Evolutionary conservation across 2,113 vertebrate species (phyloP).

Genomic region (Pangasianodon gigas): DNA sequence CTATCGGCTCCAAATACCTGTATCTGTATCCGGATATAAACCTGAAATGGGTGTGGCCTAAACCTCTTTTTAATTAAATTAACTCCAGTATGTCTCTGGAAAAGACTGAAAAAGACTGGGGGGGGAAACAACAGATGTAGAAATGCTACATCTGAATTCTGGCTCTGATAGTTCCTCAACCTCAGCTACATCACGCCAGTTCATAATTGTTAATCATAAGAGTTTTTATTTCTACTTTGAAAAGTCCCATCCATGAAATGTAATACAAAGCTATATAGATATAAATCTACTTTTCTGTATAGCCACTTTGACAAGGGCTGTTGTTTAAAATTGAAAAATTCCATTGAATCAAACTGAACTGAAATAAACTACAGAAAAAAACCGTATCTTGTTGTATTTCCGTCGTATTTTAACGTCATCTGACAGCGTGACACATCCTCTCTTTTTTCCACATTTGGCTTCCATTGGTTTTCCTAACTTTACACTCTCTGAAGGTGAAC

Average conservation of each 20-base stretch:
- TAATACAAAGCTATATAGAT: neutral
- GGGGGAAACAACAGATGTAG: neutral
- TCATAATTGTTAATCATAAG: neutral
- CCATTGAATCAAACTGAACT: too few species aligned
- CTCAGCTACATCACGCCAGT: neutral
- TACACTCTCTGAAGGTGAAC: neutral
- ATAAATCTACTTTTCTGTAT: neutral
- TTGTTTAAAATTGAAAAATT: neutral
- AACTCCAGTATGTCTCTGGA: neutral
- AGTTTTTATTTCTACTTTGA: neutral
- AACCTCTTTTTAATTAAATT: neutral
- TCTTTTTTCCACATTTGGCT: accelerated
- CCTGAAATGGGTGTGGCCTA: neutral
- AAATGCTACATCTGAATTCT: neutral
- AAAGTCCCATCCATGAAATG: neutral
- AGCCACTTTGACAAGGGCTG: neutral
- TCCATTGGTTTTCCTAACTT: neutral
- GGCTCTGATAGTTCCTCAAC: neutral
- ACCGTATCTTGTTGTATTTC: neutral
- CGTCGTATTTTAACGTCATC: neutral
- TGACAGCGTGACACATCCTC: neutral
- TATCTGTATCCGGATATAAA: neutral
- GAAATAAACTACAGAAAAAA: neutral
- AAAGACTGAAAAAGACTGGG: neutral
- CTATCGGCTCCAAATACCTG: neutral